Evolutionary conservation across 2,888 invertebrate genomes (phyloP).

Genomic region (Erebia palarica): DNA sequence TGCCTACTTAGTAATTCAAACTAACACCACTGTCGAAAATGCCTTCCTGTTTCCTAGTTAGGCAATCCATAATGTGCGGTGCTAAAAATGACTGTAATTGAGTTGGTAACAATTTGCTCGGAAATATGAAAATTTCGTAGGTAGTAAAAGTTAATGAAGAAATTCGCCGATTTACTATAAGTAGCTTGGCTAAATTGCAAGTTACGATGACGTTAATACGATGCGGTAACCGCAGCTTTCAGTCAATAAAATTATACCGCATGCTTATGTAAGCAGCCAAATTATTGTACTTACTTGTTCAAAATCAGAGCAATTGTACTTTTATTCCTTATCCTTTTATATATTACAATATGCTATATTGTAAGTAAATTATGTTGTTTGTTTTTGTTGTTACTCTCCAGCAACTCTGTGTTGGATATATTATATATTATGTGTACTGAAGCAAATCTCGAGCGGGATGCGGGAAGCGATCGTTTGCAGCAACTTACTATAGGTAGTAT

Average conservation of each 20-base stretch:
- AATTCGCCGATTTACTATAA: conserved; percentile 17
- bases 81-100: conserved; percentile 27
- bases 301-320: neutral
- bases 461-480: too few species aligned
- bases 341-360: too few species aligned
- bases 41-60: conserved; percentile 19
- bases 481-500: too few species aligned
- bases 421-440: too few species aligned
- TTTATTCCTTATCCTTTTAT: neutral
- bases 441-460: too few species aligned
- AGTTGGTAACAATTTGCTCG: conserved; percentile 21
- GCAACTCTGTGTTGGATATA: too few species aligned
- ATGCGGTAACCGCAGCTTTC: conserved; percentile 1
- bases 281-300: neutral
- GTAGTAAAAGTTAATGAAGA: conserved; percentile 32
- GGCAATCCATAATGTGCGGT: conserved; percentile 21
- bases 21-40: conserved; percentile 2
- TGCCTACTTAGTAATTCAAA: neutral
- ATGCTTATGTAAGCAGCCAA: conserved; percentile 1
- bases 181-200: conserved; percentile 20
- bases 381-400: too few species aligned
- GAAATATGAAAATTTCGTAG: conserved; percentile 36
- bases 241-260: neutral
- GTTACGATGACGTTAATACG: conserved; percentile 18
- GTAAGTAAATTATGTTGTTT: too few species aligned